Evolutionary conservation across 2,113 vertebrate species (phyloP), one percentile per base, ranked within the genome.

Genomic region (Sinosuthora webbiana): DNA sequence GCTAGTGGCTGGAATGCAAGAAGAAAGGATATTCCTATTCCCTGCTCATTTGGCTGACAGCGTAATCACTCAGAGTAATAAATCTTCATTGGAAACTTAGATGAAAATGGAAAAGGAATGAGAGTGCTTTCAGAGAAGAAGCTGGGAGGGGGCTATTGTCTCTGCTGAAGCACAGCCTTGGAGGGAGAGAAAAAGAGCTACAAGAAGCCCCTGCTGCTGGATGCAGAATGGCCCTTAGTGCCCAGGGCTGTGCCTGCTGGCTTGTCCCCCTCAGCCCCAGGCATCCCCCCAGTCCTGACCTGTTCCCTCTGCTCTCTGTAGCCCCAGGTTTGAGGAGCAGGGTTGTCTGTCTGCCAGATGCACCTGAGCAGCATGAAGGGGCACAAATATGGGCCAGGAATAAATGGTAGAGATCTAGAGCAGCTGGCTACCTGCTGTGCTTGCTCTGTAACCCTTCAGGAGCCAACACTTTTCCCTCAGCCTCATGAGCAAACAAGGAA

Each of bases 31-130:
- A 90, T 92, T 94, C 89, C 77, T 81, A 59, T 93, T 95, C 78
- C 75, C 64, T 30, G 3, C 55, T 90, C 73, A 84, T 91, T 90
- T 94, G 75, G 71, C 88, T 95, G 85, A 67, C 85, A 77, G 79
- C 0, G 0, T 91, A 93, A 95, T 96, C 71, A 70, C 64, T 94
- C 64, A 69, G 64, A 53, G 88, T 90, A 95, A 95, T 95, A 96
- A 96, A 93, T 96, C 92, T 92, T 94, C 85, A 59, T 80, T 95
- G 94, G 75, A 90, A 94, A 88, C 83, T 59, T 47, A 79, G 82
- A 88, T 85, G 88, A 90, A 95, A 92, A 78, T 67, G 63, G 88
- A 88, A 83, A 68, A 92, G 47, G 83, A 80, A 81, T 0, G 7
- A 90, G 76, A 91, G n/a, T 41, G 60, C 52, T 94, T 86, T 92